Evolutionary conservation across 2,888 invertebrate genomes (phyloP).

Genomic region (Emmelina monodactyla): DNA sequence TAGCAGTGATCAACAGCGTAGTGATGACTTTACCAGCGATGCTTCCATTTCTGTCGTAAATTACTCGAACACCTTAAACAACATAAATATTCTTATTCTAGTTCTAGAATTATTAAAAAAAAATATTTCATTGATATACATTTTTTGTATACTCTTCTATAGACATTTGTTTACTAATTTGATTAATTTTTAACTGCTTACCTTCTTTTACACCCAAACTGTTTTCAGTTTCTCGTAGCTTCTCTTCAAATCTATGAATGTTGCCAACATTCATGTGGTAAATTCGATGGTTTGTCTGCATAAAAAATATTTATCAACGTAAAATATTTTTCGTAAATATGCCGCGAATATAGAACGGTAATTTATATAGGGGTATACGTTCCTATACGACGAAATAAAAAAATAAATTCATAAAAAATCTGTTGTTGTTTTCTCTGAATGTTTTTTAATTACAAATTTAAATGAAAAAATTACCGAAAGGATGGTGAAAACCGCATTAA

Average conservation of each 20-base stretch:
- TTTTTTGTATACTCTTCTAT: no score
- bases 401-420: no score
- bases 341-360: no score
- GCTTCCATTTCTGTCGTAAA: constrained; percentile 83
- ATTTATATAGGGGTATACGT: no score
- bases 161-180: no score
- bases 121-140: no score
- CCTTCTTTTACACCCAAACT: constrained; percentile 82
- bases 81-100: no score
- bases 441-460: background rate
- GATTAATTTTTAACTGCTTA: constrained; percentile 18
- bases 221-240: constrained; percentile 84
- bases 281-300: constrained; percentile 69
- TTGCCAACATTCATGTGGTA: constrained; percentile 89
- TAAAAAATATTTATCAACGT: constrained; percentile 10
- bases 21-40: constrained; percentile 75
- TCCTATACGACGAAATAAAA: no score
- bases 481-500: no score
- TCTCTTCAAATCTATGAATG: constrained; percentile 87
- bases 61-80: constrained; percentile 74
- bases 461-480: background rate
- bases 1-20: constrained; percentile 71
- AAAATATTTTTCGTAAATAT: no score
- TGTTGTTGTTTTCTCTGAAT: no score
- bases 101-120: no score